These are phyloP conservation scores for Lasioglossum morio DNA, from an alignment of 2,888 invertebrate species.

Conservation along the genomic window DNA sequence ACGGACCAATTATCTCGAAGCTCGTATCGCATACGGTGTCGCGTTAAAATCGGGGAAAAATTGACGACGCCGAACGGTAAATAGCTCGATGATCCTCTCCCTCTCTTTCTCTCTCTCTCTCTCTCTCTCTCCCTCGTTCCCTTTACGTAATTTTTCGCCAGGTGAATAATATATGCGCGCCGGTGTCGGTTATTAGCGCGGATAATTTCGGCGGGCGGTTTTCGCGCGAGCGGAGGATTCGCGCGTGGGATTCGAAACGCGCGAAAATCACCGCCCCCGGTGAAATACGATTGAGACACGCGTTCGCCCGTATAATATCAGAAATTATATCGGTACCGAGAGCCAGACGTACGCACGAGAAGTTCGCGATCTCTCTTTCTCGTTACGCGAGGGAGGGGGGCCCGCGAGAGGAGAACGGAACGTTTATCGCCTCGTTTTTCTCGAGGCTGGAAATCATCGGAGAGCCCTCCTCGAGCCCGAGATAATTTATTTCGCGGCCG, in stretches of 20 bases:
- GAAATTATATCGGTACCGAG: background rate
- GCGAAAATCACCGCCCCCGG: constrained; percentile 21
- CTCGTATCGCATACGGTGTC: constrained; percentile 47
- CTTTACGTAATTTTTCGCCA: constrained; percentile 31
- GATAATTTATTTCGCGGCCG: constrained; percentile 13
- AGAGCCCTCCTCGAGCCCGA: constrained; percentile 23
- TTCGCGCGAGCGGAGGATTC: background rate
- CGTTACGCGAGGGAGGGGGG: constrained; percentile 11
- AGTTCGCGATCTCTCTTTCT: constrained; percentile 9
- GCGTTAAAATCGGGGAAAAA: constrained; percentile 41
- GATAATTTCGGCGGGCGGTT: constrained; percentile 25
- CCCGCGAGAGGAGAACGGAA: background rate
- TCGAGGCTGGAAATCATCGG: constrained; percentile 9
- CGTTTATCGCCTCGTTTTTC: constrained; percentile 33
- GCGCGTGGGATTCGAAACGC: constrained; percentile 21
- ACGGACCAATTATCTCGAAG: constrained; percentile 67
- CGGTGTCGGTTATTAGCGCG: background rate
- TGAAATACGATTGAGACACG: constrained; percentile 22
- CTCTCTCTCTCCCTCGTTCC: background rate
- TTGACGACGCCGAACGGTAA: constrained; percentile 11
- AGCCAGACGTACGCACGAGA: background rate
- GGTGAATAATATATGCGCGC: background rate
- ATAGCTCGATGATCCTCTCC: background rate
- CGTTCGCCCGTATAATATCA: background rate
- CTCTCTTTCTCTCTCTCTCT: background rate